Percentiles rank a stretch among this genome's conserved stretches.
These are phyloP conservation scores for Centroberyx gerrardi DNA, from an alignment of 2,797 vertebrate genomes.

Conservation along the genomic window DNA sequence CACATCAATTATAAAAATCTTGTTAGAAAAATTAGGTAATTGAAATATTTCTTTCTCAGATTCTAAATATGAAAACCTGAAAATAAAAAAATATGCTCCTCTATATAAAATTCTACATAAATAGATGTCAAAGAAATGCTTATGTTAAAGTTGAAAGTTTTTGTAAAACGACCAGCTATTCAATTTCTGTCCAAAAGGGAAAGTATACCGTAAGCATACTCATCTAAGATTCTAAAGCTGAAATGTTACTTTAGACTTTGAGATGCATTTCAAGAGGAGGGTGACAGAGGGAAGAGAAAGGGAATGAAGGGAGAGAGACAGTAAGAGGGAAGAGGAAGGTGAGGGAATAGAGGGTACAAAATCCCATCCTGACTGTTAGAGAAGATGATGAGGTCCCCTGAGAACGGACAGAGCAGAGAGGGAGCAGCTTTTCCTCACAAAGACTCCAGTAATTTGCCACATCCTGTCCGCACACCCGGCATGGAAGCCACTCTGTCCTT, in stretches of 20 bases:
- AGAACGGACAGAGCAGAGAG: conserved; percentile 89
- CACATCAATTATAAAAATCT: conserved; percentile 71
- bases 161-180: background rate
- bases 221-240: conserved; percentile 11
- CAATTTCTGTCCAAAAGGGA: background rate
- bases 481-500: conserved; percentile 91
- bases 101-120: conserved; percentile 4
- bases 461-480: conserved; percentile 87
- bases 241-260: conserved; percentile 55
- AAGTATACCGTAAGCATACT: conserved; percentile 10
- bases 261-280: conserved; percentile 58
- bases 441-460: conserved; percentile 92
- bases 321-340: conserved; percentile 81
- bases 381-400: conserved; percentile 95
- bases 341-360: conserved; percentile 92
- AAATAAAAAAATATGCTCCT: background rate
- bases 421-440: conserved; percentile 91
- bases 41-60: conserved; percentile 41
- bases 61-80: conserved; percentile 27
- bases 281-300: conserved; percentile 81
- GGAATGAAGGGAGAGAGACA: conserved; percentile 73
- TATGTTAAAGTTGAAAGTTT: conserved; percentile 31
- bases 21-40: conserved; percentile 25
- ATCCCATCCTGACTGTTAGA: conserved; percentile 97
- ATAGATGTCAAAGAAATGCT: conserved; percentile 4